Percentiles rank a stretch among this genome's conserved stretches.
phyloP scores from a whole-genome alignment of 2,888 invertebrate species.

The Acanthococcus lagerstroemiae region DNA sequence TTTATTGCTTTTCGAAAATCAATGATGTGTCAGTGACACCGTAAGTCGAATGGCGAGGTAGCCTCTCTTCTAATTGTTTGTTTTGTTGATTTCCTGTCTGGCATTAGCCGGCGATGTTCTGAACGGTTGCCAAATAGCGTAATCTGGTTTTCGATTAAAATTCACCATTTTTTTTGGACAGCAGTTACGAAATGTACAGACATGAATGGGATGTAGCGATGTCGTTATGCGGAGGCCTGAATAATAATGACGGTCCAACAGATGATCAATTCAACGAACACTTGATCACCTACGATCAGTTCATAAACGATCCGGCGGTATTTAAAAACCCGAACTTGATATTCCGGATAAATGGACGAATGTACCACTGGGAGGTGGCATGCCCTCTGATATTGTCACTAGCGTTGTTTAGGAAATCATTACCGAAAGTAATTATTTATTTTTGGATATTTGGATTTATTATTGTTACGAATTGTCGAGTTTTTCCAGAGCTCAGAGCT shows the following conservation, averaged over 20 bases:
- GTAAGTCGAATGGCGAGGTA: too few relatives aligned
- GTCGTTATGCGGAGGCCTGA: constrained; percentile 64
- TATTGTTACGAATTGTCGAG: too few relatives aligned
- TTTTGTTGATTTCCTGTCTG: too few relatives aligned
- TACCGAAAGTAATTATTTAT: constrained; percentile 56
- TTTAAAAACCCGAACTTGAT: constrained; percentile 69
- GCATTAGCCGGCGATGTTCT: too few relatives aligned
- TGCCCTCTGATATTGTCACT: constrained; percentile 81
- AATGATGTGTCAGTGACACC: too few relatives aligned
- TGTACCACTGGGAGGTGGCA: constrained; percentile 83
- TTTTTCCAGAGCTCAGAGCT: too few relatives aligned
- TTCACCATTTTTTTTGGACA: too few relatives aligned
- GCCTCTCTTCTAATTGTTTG: too few relatives aligned
- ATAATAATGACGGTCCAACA: constrained; percentile 47
- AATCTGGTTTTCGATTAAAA: too few relatives aligned
- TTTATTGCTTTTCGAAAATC: too few relatives aligned
- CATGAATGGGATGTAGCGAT: constrained; percentile 51
- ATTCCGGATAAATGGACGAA: constrained; percentile 75
- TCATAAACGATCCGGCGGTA: constrained; percentile 56
- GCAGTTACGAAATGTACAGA: constrained; percentile 31
- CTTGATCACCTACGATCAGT: constrained; percentile 52
- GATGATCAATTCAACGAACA: constrained; percentile 54
- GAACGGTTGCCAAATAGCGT: too few relatives aligned
- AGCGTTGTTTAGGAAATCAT: constrained; percentile 72
- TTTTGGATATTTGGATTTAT: too few relatives aligned